Percentiles rank a stretch among this genome's conserved stretches.
Conservation (phyloP, 2,888 invertebrate genomes). For the Frankliniella fusca region DNA sequence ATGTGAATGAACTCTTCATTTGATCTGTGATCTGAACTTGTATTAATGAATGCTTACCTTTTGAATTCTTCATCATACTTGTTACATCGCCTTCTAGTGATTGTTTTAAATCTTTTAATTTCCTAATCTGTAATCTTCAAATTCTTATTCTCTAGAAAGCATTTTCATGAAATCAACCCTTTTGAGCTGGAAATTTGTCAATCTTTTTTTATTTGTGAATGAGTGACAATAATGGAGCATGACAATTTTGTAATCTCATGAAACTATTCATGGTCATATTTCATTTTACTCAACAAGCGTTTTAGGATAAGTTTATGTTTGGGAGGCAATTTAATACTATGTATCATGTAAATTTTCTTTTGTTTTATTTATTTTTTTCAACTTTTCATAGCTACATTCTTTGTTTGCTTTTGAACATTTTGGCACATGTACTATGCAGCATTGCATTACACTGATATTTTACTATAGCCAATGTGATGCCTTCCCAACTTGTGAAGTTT, state of each 20-base stretch:
- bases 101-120: not conserved
- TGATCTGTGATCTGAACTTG: conserved; percentile 10
- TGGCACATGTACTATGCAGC: not conserved
- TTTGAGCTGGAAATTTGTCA: not conserved
- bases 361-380: not conserved
- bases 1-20: not conserved
- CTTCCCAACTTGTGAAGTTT: not conserved
- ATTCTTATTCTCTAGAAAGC: no score
- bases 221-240: not conserved
- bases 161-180: not conserved
- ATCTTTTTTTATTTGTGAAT: not conserved
- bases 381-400: not conserved
- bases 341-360: not conserved
- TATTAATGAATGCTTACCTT: not conserved
- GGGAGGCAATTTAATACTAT: not conserved
- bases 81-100: not conserved
- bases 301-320: not conserved
- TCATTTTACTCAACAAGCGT: not conserved
- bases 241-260: not conserved
- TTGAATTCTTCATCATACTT: not conserved
- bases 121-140: not conserved
- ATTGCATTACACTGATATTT: not conserved
- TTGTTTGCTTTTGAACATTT: not conserved
- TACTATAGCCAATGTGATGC: not conserved
- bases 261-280: not conserved